Percentiles rank a stretch among this genome's conserved stretches.
phyloP scores from a whole-genome alignment of 2,113 vertebrate species.

The Cariama cristata region DNA sequence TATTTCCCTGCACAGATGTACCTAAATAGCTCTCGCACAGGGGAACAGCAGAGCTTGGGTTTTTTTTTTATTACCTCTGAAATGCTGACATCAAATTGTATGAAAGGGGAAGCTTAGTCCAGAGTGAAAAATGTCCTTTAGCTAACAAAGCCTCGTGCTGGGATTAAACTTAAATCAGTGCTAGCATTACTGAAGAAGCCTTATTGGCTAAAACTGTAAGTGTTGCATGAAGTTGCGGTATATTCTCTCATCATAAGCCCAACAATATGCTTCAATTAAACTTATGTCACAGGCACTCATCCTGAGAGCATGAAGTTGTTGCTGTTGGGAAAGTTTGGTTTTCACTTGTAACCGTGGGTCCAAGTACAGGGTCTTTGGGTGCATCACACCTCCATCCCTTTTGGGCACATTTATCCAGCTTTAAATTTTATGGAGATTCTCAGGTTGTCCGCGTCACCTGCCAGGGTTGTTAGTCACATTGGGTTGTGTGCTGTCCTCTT shows the following conservation, averaged over 20 bases:
- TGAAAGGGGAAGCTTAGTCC: neutral
- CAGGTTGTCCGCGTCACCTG: neutral
- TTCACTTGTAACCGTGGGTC: neutral
- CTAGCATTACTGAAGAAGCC: conserved; percentile 54
- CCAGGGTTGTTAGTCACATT: neutral
- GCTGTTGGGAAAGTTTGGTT: neutral
- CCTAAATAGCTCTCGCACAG: neutral
- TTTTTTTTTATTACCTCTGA: conserved; percentile 40
- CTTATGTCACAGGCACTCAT: conserved; percentile 4
- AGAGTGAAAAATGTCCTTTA: conserved; percentile 56
- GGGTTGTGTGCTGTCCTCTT: neutral
- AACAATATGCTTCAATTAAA: conserved; percentile 20
- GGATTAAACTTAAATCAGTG: conserved; percentile 49
- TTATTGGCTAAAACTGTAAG: conserved; percentile 28
- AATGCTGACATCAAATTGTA: conserved; percentile 38
- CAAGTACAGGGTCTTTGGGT: neutral
- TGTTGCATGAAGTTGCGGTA: conserved; percentile 41
- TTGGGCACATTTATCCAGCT: neutral
- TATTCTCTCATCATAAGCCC: conserved; percentile 6
- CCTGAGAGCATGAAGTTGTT: conserved; percentile 15
- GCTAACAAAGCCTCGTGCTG: conserved; percentile 58
- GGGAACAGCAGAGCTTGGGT: neutral
- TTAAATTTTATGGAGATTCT: neutral
- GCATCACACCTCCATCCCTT: neutral
- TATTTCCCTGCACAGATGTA: neutral